Conservation (phyloP, 2,888 invertebrate genomes). For the Megastigmus dorsalis region DNA sequence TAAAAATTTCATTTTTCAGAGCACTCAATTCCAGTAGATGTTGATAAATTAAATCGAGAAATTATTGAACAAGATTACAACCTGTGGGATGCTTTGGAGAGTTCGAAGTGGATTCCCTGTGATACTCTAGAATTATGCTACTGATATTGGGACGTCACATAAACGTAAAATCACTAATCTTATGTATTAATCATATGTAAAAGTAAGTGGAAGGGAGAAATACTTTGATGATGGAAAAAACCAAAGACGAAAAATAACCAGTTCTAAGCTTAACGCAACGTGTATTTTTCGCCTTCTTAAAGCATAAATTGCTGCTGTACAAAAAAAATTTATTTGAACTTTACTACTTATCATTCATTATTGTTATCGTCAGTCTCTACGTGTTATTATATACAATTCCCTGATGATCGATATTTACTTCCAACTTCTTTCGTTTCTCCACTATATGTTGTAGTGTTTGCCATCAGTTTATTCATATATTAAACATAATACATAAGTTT, state of each 20-base stretch:
- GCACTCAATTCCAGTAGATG: slow-evolving; percentile 83
- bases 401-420: slow-evolving; percentile 54
- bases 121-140: slow-evolving; percentile 82
- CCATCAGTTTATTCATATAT: slow-evolving; percentile 40
- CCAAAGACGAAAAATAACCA: slow-evolving; percentile 45
- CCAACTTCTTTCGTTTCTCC: slow-evolving; percentile 41
- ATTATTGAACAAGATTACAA: slow-evolving; percentile 84
- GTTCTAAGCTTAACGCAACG: slow-evolving; percentile 16
- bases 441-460: slow-evolving; percentile 26
- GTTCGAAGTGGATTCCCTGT: slow-evolving; percentile 88
- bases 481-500: slow-evolving; percentile 39
- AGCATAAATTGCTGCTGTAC: slow-evolving; percentile 51
- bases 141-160: slow-evolving; percentile 54
- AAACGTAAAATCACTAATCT: slow-evolving; percentile 30
- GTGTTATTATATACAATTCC: slow-evolving; percentile 53
- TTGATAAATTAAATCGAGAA: slow-evolving; percentile 86
- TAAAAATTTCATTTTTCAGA: slow-evolving; percentile 75
- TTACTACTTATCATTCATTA: slow-evolving; percentile 52
- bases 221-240: slow-evolving; percentile 38
- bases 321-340: slow-evolving; percentile 51
- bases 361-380: slow-evolving; percentile 56
- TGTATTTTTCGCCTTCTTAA: slow-evolving; percentile 49
- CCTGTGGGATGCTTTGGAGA: slow-evolving; percentile 87
- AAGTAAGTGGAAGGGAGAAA: slow-evolving; percentile 37
- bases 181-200: slow-evolving; percentile 32